Evolutionary conservation across 2,113 vertebrate genomes (phyloP), one percentile per base, ranked within the genome.

Genomic region (Pholis gunnellus): DNA sequence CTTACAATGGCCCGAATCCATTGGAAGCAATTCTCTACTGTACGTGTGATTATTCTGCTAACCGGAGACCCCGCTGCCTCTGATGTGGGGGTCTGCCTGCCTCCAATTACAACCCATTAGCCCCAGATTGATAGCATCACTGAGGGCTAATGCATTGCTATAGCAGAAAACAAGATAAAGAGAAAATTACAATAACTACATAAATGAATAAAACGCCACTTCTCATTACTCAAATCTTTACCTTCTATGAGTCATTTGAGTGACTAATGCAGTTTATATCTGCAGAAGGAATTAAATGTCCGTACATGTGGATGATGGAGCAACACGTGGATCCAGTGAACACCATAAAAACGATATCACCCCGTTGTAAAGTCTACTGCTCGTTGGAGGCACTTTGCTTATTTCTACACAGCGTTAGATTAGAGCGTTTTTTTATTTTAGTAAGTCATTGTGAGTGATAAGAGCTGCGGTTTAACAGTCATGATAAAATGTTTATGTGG

Each of bases 81-180:
- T 81, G 80, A 88, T 84, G 81, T 69, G 59, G 70, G 60, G 52
- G 72, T 69, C 87, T 60, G 72, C 63, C 87, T 84, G 84, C 81
- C 77, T 82, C 89, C 88, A 90, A 94, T 94, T 94, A 94, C 74
- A 68, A 76, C 72, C 88, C 91, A 92, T 94, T 91, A 94, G 84
- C 78, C 60, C 40, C 86, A 83, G 89, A 94, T 93, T 88, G 89
- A 94, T 93, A 88, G 89, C 87, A 81, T 82, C 88, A 92, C 85
- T 82, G 78, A 77, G 86, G 88, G 78, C 81, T 91, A 91, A 94
- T 93, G 90, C 84, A 78, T 82, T 87, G 88, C 83, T 79, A 81
- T 78, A 75, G 88, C 75, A 85, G 69, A 75, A 84, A 87, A 94
- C 74, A 46, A 78, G 77, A 88, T 87, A 67, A 90, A 84, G 75